Conservation (phyloP, 2,888 invertebrate species). For the Ceraclea dissimilis region DNA sequence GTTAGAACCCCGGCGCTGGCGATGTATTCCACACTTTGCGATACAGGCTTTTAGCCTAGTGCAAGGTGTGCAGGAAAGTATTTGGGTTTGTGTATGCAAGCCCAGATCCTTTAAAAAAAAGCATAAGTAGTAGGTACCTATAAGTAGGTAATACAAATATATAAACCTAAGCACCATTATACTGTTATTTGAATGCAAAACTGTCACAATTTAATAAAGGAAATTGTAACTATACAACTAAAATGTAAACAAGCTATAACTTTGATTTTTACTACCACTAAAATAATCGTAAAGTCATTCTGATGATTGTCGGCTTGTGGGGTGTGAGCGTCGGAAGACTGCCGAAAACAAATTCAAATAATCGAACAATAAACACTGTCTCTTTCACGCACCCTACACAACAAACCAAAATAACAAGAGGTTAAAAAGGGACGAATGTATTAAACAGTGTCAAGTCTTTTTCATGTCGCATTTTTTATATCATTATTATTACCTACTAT, state of each 20-base stretch:
- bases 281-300: slow-evolving; percentile 46
- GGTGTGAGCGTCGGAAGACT: slow-evolving; percentile 13
- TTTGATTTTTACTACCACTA: slow-evolving; percentile 52
- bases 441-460: slow-evolving; percentile 5
- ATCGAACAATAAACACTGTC: slow-evolving; percentile 1
- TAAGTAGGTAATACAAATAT: too few relatives aligned
- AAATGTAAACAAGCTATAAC: slow-evolving; percentile 49
- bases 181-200: slow-evolving; percentile 25
- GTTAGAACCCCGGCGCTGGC: too few relatives aligned
- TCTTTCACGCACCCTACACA: slow-evolving; percentile 3
- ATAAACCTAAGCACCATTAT: too few relatives aligned
- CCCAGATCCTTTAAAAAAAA: too few relatives aligned
- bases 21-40: too few relatives aligned
- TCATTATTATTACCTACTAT: not conserved
- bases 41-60: too few relatives aligned
- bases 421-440: slow-evolving; percentile 8
- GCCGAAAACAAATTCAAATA: not conserved
- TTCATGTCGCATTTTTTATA: slow-evolving; percentile 14
- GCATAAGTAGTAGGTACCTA: too few relatives aligned
- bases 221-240: too few relatives aligned
- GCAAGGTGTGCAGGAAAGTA: too few relatives aligned
- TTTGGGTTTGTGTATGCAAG: too few relatives aligned
- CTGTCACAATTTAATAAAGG: too few relatives aligned
- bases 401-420: too few relatives aligned
- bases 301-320: slow-evolving; percentile 23